A percentile compares a stretch with the other conserved stretches of the same genome.
These are phyloP conservation scores for Oreocharis arfaki DNA, from an alignment of 2,113 vertebrate genomes.

Conservation along the genomic window DNA sequence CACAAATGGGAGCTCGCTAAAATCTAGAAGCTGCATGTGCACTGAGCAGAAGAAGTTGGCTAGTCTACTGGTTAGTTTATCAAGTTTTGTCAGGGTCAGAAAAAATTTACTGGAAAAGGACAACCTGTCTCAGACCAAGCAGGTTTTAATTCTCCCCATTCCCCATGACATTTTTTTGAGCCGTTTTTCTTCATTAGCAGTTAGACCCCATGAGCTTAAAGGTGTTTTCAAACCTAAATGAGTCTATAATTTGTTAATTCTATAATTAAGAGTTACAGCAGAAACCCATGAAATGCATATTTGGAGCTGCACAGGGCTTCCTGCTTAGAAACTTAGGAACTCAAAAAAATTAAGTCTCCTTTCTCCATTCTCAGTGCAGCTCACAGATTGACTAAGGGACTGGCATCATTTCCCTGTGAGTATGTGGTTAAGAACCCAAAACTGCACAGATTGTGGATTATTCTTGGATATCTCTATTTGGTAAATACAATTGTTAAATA, in stretches of 20 bases:
- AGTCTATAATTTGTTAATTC: not conserved
- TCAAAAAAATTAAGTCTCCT: not conserved
- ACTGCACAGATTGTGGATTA: not conserved
- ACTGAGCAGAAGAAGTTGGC: not conserved
- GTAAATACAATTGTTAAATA: not conserved
- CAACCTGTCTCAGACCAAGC: not conserved
- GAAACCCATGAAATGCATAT: not conserved
- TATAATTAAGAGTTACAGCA: not conserved
- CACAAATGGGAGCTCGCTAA: not conserved
- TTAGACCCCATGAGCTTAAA: not conserved
- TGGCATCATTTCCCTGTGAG: not conserved
- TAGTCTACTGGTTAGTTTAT: not conserved
- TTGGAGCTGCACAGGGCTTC: not conserved
- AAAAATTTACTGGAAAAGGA: not conserved
- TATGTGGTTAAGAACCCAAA: not conserved
- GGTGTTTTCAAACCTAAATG: not conserved
- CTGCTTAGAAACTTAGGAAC: not conserved
- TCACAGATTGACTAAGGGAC: not conserved
- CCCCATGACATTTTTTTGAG: not conserved
- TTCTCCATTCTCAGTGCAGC: not conserved
- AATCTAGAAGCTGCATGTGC: not conserved
- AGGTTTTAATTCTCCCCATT: not conserved
- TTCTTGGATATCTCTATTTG: not conserved
- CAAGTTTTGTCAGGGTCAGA: not conserved
- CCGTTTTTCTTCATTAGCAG: accelerated